Evolutionary conservation across 2,113 vertebrate genomes (phyloP), one percentile per base, ranked within the genome.

Genomic region (Siniperca chuatsi): DNA sequence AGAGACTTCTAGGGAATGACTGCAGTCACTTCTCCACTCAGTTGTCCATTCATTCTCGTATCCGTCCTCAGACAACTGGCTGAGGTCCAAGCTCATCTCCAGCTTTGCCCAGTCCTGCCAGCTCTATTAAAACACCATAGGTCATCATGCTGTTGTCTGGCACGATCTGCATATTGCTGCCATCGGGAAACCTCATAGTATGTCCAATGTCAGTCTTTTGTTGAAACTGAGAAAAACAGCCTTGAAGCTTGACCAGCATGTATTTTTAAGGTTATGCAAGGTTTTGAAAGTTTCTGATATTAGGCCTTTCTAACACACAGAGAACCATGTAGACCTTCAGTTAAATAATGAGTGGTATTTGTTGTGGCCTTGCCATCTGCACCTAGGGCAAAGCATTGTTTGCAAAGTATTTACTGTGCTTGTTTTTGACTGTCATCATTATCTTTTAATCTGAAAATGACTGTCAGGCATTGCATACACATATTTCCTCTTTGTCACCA

Each of bases 81-180:
- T 1, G 0, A 13, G 42, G 70, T 75, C 89, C 93, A 92, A 33
- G 61, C 84, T 89, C 89, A 82, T 91, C 90, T 86, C 78, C 2
- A 69, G 46, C 90, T 75, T 40, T 71, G 68, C 79, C 75, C 50
- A 23, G 52, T 70, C 64, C 83, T 83, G 82, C 92, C 87, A 86
- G 85, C 89, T 76, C 89, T 75, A 86, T 90, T 93, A 87, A 87
- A 92, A 72, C 87, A 82, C 73, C 71, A 67, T 46, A 72, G 92
- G 90, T 88, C 90, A 87, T 84, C 83, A 61, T 55, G 82, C 70
- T 83, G 83, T 75, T 86, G 86, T 80, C 86, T 94, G 90, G 89
- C 89, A 85, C 52, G 11, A 13, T 71, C 82, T 65, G 67, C 46
- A 15, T 62, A 66, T 75, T 12, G 18, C 79, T 46, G 77, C 72